Percentiles rank a stretch among this genome's conserved stretches.
Conservation (phyloP, 2,797 vertebrate species). For the Notoglanidium macrostoma region DNA sequence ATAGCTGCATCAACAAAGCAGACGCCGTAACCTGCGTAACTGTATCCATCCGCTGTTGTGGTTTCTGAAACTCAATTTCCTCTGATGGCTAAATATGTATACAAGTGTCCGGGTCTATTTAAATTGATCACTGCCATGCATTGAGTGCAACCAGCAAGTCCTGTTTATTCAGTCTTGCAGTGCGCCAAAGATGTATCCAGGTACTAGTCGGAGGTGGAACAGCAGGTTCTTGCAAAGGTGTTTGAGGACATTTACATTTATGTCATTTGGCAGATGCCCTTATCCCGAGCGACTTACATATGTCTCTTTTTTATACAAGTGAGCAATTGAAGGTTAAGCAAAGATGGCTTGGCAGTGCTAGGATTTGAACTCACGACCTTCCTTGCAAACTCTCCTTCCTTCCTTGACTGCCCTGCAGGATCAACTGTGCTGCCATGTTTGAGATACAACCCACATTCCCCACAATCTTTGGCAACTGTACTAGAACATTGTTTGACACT, state of each 20-base stretch:
- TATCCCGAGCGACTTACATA: no score
- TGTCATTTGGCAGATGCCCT: no score
- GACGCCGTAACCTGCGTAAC: not conserved
- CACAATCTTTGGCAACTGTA: not conserved
- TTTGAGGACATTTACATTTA: not conserved
- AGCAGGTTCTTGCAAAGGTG: not conserved
- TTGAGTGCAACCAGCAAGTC: not conserved
- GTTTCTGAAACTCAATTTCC: not conserved
- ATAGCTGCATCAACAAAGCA: not conserved
- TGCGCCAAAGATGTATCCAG: not conserved
- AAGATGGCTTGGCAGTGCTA: no score
- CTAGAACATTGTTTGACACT: not conserved
- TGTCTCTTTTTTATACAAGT: no score
- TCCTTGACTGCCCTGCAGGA: no score
- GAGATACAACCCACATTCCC: not conserved
- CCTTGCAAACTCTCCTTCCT: no score
- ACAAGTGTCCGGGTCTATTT: not conserved
- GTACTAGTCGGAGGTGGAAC: not conserved
- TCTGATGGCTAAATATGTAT: not conserved
- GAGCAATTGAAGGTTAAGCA: no score
- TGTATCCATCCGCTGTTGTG: not conserved
- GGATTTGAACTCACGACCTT: no score
- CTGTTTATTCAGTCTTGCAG: not conserved
- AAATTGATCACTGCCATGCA: not conserved
- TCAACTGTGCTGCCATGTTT: not conserved